Conservation (phyloP, 2,888 invertebrate genomes). For the Apotomis turbidana region DNA sequence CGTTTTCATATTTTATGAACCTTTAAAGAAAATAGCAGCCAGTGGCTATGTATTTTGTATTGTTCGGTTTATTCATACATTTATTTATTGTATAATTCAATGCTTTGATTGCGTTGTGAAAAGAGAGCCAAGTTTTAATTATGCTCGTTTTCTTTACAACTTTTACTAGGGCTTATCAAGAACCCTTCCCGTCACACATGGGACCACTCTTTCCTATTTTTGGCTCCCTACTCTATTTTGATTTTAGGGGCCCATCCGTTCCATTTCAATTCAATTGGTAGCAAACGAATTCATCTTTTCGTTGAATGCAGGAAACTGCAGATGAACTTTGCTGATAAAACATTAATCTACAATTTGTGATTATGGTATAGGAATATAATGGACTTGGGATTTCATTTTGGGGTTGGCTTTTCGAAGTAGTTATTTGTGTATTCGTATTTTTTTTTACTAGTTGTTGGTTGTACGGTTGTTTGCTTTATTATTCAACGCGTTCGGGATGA, state of each 20-base stretch:
- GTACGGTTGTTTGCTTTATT: too few species aligned
- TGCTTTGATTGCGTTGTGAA: too few species aligned
- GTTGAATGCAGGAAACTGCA: constrained; percentile 65
- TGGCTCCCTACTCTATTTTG: constrained; percentile 62
- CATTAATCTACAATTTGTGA: constrained; percentile 58
- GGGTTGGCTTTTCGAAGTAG: constrained; percentile 21
- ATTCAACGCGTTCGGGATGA: too few species aligned
- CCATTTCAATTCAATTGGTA: constrained; percentile 78
- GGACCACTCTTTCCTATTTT: constrained; percentile 16
- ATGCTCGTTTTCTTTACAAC: too few species aligned
- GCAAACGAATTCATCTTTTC: constrained; percentile 78
- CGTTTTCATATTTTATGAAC: too few species aligned
- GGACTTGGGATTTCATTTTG: constrained; percentile 40
- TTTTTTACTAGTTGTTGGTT: too few species aligned
- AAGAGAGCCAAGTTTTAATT: too few species aligned
- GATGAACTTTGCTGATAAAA: constrained; percentile 73
- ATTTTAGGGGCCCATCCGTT: constrained; percentile 74
- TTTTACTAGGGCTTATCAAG: background rate
- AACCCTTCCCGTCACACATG: background rate
- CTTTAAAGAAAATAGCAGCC: too few species aligned
- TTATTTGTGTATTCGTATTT: background rate
- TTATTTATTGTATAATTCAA: too few species aligned
- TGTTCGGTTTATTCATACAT: too few species aligned
- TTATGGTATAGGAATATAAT: constrained; percentile 52
- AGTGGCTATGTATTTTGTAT: too few species aligned